Conservation (phyloP, 2,113 vertebrate genomes). For the Entelurus aequoreus region DNA sequence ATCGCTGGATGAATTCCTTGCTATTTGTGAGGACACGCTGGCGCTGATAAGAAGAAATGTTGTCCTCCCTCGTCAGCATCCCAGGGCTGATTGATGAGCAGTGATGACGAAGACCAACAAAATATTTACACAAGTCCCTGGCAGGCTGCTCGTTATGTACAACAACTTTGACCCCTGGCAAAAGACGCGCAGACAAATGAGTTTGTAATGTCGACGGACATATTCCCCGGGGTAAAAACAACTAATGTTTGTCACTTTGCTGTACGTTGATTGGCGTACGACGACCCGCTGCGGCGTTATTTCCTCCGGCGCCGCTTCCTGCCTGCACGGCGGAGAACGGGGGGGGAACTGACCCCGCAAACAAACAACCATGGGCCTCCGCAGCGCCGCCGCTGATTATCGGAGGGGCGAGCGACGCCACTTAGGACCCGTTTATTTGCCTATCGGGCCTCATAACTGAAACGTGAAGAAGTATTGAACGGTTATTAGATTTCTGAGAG, state of each 20-base stretch:
- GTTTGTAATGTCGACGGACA: no score
- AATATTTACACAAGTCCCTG: conserved; percentile 69
- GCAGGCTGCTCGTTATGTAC: conserved; percentile 57
- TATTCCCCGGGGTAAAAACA: no score
- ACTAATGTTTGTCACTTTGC: conserved; percentile 50
- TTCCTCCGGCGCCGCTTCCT: conserved; percentile 58
- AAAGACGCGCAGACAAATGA: no score
- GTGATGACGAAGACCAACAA: conserved; percentile 52
- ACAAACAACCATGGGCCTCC: conserved; percentile 41
- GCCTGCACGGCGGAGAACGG: conserved; percentile 52
- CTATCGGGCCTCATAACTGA: conserved; percentile 4
- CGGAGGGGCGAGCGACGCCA: conserved; percentile 24
- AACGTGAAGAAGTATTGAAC: conserved; percentile 2
- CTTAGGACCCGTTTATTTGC: conserved; percentile 31
- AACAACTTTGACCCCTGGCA: no score
- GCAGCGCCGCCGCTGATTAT: conserved; percentile 40
- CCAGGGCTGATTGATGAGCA: conserved; percentile 61
- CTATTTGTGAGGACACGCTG: background rate
- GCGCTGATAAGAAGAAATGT: conserved; percentile 48
- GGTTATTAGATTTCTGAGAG: background rate
- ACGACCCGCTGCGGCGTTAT: conserved; percentile 62
- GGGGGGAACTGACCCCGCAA: conserved; percentile 51
- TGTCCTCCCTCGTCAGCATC: conserved; percentile 42
- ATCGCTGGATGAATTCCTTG: no score
- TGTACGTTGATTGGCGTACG: conserved; percentile 59